Evolutionary conservation across 2,797 vertebrate genomes (phyloP), one percentile per base, ranked within the genome.

Genomic region (Dermochelys coriacea): DNA sequence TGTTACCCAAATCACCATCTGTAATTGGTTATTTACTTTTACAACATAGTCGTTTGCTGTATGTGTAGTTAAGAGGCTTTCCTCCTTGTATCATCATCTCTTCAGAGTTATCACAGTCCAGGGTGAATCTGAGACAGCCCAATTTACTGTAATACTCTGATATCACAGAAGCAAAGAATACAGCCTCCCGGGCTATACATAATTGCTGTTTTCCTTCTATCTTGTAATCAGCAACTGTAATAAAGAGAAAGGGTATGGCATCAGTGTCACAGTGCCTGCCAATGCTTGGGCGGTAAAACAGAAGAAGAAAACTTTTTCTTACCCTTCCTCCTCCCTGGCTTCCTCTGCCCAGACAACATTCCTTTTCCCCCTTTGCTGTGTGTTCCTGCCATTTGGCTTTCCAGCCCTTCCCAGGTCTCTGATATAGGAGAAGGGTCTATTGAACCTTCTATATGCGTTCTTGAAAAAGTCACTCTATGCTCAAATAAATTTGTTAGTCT

Each of bases 361-460:
- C 29, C 29, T 34, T 61, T 34, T 12, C 54, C 54, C 54, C 25
- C 11, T 55, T 31, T 31, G 29, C 27, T 34, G 59, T 34, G 31
- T 34, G 31, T 34, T 34, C 31, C 59, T 61, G 15, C 59, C 14
- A 31, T 34, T 61, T 61, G 59, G 31, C 50, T n/a, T 74, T 16
- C 54, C 81, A 51, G 14, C 68, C 75, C 52, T 50, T 6, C 12
- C 5, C 27, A 12, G 57, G 57, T 59, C 57, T 29, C 52, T 25
- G 45, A 59, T 50, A 31, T n/a, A 84, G 45, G 34, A 86, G 64
- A 1, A 14, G 57, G 50, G 52, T 4, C 8, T 68, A 29, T 3
- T 89, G 57, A 61, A 80, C 68, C 52, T 92, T 87, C 41, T 8
- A 41, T 83, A 27, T 34, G 87, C 16, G 16, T 79, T 91, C 31